Conservation (phyloP, 2,113 vertebrate genomes). For the Austrofundulus limnaeus region DNA sequence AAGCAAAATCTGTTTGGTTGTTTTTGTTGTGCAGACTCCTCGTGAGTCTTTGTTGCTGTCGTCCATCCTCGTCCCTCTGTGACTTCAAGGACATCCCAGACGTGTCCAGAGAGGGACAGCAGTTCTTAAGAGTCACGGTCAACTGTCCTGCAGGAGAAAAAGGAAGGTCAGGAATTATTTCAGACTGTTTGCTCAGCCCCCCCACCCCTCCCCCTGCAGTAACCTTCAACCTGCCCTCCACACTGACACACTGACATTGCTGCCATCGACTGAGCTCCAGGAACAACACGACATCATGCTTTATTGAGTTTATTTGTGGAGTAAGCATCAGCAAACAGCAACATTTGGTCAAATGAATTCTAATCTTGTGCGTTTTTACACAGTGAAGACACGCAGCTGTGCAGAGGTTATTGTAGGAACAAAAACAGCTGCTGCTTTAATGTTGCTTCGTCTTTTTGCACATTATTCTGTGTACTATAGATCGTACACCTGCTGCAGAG, state of each 20-base stretch:
- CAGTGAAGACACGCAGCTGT: neutral
- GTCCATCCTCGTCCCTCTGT: neutral
- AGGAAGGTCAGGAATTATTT: slow-evolving; percentile 67
- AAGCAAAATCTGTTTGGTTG: too few relatives aligned
- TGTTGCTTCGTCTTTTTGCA: neutral
- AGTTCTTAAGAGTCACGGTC: slow-evolving; percentile 67
- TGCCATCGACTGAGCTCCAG: slow-evolving; percentile 12
- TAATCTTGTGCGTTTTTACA: slow-evolving; percentile 29
- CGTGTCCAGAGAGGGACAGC: slow-evolving; percentile 41
- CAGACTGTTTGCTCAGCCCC: slow-evolving; percentile 58
- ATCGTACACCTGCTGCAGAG: too few relatives aligned
- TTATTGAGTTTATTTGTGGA: neutral
- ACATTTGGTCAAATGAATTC: slow-evolving; percentile 45
- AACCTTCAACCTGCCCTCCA: slow-evolving; percentile 69
- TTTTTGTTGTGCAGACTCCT: neutral
- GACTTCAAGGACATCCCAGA: slow-evolving; percentile 33
- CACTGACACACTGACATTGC: slow-evolving; percentile 41
- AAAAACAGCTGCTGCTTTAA: neutral
- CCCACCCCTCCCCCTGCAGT: too few relatives aligned
- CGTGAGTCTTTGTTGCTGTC: neutral
- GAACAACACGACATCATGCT: neutral
- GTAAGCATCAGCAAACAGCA: slow-evolving; percentile 59
- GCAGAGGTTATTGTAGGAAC: neutral
- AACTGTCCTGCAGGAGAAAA: slow-evolving; percentile 54
- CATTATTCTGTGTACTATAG: too few relatives aligned